A percentile compares a stretch with the other conserved stretches of the same genome.
Conservation (phyloP, 2,888 invertebrate species). For the Drosophila mulleri region DNA sequence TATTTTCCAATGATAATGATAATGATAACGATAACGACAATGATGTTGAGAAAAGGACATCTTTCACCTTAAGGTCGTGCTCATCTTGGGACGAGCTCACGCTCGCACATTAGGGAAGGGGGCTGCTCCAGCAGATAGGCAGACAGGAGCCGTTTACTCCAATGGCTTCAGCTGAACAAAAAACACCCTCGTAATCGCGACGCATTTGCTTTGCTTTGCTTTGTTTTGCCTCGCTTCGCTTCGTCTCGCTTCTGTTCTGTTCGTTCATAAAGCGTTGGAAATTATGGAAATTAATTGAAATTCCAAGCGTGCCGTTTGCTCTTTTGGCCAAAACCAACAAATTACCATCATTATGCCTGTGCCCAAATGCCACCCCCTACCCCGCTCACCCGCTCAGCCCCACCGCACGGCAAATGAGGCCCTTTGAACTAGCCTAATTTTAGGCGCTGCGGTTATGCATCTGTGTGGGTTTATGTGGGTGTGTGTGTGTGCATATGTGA, state of each 20-base stretch:
- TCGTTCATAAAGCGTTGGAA: slow-evolving; percentile 79
- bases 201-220: slow-evolving; percentile 56
- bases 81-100: background rate
- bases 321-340: slow-evolving; percentile 83
- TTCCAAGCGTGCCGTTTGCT: slow-evolving; percentile 84
- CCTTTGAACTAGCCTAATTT: slow-evolving; percentile 64
- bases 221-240: slow-evolving; percentile 41
- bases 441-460: slow-evolving; percentile 50
- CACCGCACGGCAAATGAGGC: slow-evolving; percentile 47
- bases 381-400: background rate
- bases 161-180: slow-evolving; percentile 23
- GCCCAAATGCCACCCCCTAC: slow-evolving; percentile 14
- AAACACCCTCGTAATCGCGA: slow-evolving; percentile 54
- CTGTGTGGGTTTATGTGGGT: slow-evolving; percentile 3
- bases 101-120: background rate
- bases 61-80: slow-evolving; percentile 1
- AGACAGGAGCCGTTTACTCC: slow-evolving; percentile 5
- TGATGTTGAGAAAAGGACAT: background rate
- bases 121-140: background rate
- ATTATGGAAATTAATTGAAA: slow-evolving; percentile 85
- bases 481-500: slow-evolving; percentile 2
- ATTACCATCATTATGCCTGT: slow-evolving; percentile 83
- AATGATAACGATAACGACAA: background rate
- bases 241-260: slow-evolving; percentile 53
- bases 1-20: background rate